phyloP scores from a whole-genome alignment of 2,888 invertebrate species.

The Ormyrus rosae region DNA sequence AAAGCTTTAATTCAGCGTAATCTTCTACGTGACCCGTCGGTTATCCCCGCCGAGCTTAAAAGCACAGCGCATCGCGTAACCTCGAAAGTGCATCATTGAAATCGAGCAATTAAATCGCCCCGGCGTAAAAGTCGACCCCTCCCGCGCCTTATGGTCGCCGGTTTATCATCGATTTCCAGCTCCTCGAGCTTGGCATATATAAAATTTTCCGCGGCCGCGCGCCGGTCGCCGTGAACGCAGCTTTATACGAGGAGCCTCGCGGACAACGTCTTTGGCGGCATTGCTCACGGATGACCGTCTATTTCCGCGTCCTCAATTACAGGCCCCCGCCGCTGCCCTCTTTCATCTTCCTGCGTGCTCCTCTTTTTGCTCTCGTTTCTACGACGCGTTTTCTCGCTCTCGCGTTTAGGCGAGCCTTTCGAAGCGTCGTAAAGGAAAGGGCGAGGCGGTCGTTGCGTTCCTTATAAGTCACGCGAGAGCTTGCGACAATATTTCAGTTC shows the following conservation, averaged over 20 bases:
- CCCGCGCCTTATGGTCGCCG: neutral
- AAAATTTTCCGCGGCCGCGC: neutral
- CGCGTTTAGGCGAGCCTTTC: neutral
- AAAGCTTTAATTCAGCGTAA: too few relatives aligned
- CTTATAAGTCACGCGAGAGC: neutral
- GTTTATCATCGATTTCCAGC: constrained; percentile 35
- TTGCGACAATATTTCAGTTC: neutral
- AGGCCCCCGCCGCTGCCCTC: neutral
- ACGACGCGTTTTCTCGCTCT: neutral
- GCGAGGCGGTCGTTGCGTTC: neutral
- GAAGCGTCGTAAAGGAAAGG: neutral
- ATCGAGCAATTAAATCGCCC: constrained; percentile 30
- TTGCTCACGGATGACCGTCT: constrained; percentile 1
- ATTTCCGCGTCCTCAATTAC: neutral
- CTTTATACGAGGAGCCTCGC: constrained; percentile 26
- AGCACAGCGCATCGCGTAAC: neutral
- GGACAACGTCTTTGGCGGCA: constrained; percentile 21
- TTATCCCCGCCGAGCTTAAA: neutral
- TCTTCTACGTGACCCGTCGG: too few relatives aligned
- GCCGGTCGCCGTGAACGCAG: constrained; percentile 9
- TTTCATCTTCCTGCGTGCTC: constrained; percentile 7
- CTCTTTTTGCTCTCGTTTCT: constrained; percentile 7
- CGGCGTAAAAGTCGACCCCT: constrained; percentile 5
- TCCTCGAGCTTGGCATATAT: neutral
- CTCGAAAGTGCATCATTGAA: neutral